Percentiles rank a stretch among this genome's conserved stretches.
These are phyloP conservation scores for Zaprionus davidi DNA, from an alignment of 1,140 invertebrate genomes.

Conservation along the genomic window DNA sequence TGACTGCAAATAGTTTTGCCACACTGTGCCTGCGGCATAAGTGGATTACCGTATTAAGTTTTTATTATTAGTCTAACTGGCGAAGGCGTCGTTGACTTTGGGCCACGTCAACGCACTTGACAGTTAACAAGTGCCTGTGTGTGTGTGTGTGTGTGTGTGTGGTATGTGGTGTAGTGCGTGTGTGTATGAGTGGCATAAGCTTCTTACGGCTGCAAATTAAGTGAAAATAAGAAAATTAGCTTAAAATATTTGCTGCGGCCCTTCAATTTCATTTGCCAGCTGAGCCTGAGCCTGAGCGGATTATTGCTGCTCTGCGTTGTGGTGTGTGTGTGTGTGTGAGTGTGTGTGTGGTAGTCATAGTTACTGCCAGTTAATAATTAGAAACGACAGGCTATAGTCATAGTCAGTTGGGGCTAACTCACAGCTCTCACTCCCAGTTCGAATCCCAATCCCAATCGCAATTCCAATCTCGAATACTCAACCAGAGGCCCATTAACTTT, in stretches of 20 bases:
- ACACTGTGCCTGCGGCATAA: slow-evolving; percentile 71
- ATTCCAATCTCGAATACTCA: slow-evolving; percentile 27
- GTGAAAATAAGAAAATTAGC: slow-evolving; percentile 81
- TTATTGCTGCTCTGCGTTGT: slow-evolving; percentile 26
- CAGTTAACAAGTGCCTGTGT: slow-evolving; percentile 40
- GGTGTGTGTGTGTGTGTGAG: slow-evolving; percentile 6
- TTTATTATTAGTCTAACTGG: slow-evolving; percentile 82
- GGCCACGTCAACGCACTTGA: slow-evolving; percentile 40
- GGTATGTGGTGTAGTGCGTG: slow-evolving; percentile 26
- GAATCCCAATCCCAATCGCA: slow-evolving; percentile 11
- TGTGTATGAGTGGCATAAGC: slow-evolving; percentile 31
- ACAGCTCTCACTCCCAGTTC: slow-evolving; percentile 5
- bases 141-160: slow-evolving; percentile 3
- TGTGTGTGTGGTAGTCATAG: slow-evolving; percentile 17
- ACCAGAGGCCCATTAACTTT: slow-evolving; percentile 43
- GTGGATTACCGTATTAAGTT: slow-evolving; percentile 82
- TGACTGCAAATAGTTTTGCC: neutral
- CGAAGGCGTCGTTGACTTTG: slow-evolving; percentile 71
- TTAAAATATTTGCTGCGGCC: slow-evolving; percentile 71
- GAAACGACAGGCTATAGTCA: slow-evolving; percentile 43
- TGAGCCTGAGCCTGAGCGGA: slow-evolving; percentile 42
- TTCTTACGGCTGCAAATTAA: slow-evolving; percentile 67
- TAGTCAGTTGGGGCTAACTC: neutral
- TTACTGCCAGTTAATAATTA: slow-evolving; percentile 62
- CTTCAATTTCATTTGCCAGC: slow-evolving; percentile 68